Percentiles rank a stretch among this genome's conserved stretches.
Conservation (phyloP, 2,888 invertebrate species). For the Stenotaenia linearis region DNA sequence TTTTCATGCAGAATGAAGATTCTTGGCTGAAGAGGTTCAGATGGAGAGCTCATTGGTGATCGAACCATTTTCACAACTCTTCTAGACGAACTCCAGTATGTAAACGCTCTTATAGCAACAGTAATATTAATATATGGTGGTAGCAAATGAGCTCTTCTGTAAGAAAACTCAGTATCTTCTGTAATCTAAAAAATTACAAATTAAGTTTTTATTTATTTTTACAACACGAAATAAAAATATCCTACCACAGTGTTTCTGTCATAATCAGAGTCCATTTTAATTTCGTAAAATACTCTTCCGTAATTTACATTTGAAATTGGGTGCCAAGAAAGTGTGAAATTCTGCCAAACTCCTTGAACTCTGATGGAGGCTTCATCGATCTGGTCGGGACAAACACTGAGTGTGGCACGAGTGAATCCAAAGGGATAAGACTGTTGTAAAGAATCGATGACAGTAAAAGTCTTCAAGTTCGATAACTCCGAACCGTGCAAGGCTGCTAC, state of each 20-base stretch:
- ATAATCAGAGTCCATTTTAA: conserved; percentile 47
- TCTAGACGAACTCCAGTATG: conserved; percentile 74
- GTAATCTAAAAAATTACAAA: conserved; percentile 30
- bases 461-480: conserved; percentile 57
- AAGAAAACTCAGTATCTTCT: not conserved
- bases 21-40: conserved; percentile 65
- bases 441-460: conserved; percentile 67
- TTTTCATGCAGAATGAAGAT: conserved; percentile 60
- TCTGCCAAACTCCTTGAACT: conserved; percentile 68
- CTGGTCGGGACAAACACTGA: conserved; percentile 60
- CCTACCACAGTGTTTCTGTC: conserved; percentile 31
- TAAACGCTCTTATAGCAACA: conserved; percentile 71
- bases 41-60: conserved; percentile 73
- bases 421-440: conserved; percentile 57
- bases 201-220: not conserved
- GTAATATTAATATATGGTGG: conserved; percentile 66
- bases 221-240: not conserved
- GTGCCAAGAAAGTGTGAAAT: conserved; percentile 78
- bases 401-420: not conserved
- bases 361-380: conserved; percentile 62
- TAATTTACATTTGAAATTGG: conserved; percentile 68
- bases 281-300: conserved; percentile 74
- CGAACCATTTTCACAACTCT: conserved; percentile 56
- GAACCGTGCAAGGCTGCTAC: conserved; percentile 56
- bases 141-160: conserved; percentile 32